phyloP scores from a whole-genome alignment of 2,888 invertebrate genomes.

The Troides oblongomaculatus region DNA sequence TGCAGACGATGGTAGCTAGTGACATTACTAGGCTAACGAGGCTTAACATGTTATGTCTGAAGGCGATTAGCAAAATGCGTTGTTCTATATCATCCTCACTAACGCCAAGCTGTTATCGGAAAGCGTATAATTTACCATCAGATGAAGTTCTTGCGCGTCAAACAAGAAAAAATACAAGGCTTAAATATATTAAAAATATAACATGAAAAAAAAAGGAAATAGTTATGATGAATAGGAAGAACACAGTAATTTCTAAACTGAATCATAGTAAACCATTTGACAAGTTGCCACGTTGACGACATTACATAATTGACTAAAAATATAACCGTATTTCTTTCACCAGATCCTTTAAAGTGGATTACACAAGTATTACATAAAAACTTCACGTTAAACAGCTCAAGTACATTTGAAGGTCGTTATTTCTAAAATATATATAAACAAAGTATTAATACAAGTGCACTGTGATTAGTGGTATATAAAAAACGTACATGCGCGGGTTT shows the following conservation, averaged over 20 bases:
- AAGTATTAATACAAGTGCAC: conserved; percentile 7
- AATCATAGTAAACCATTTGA: conserved; percentile 10
- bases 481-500: conserved; percentile 1
- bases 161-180: too few relatives aligned
- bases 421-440: conserved; percentile 7
- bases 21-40: too few relatives aligned
- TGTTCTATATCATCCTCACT: too few relatives aligned
- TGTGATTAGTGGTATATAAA: conserved; percentile 7
- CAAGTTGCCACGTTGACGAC: neutral
- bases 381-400: conserved; percentile 10
- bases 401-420: conserved; percentile 29
- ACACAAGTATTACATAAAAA: conserved; percentile 4
- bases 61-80: too few relatives aligned
- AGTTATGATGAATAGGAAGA: neutral
- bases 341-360: neutral
- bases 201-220: neutral
- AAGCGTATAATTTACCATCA: too few relatives aligned
- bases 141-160: too few relatives aligned
- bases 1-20: too few relatives aligned
- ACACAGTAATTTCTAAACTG: neutral
- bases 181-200: too few relatives aligned
- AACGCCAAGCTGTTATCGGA: too few relatives aligned
- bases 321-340: neutral
- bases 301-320: conserved; percentile 12
- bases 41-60: too few relatives aligned